Percentiles rank a stretch among this genome's conserved stretches.
Conservation (phyloP, 1,140 invertebrate genomes). For the Hirudo medicinalis region DNA sequence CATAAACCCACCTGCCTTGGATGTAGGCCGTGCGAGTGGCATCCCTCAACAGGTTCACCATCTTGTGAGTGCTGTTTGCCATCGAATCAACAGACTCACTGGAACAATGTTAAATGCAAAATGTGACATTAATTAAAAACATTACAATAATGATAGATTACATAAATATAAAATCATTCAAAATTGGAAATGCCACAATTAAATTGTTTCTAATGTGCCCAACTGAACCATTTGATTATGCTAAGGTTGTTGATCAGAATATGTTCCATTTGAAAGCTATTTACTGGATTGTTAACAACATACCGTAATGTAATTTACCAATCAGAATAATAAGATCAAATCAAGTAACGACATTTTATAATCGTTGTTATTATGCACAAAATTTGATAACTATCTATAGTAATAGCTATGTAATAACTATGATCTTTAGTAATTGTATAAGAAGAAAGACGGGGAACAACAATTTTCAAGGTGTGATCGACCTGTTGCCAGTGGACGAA, state of each 20-base stretch:
- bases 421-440: no score
- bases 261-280: not conserved
- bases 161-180: no score
- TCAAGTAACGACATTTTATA: no score
- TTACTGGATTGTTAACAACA: not conserved
- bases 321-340: not conserved
- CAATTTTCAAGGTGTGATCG: no score
- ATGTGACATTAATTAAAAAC: not conserved
- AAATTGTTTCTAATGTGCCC: no score
- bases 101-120: conserved; percentile 26
- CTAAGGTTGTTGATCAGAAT: not conserved
- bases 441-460: no score
- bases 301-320: not conserved
- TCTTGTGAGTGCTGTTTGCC: conserved; percentile 39
- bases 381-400: no score
- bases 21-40: conserved; percentile 60
- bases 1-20: conserved; percentile 57
- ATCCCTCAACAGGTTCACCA: conserved; percentile 56
- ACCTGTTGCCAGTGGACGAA: not conserved
- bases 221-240: no score
- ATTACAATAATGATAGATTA: not conserved
- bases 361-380: no score
- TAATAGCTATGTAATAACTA: no score
- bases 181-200: not conserved
- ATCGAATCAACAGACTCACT: conserved; percentile 41